Base-by-base conservation (phyloP, 2,888 invertebrate genomes). In the Polydrusus tereticollis region DNA sequence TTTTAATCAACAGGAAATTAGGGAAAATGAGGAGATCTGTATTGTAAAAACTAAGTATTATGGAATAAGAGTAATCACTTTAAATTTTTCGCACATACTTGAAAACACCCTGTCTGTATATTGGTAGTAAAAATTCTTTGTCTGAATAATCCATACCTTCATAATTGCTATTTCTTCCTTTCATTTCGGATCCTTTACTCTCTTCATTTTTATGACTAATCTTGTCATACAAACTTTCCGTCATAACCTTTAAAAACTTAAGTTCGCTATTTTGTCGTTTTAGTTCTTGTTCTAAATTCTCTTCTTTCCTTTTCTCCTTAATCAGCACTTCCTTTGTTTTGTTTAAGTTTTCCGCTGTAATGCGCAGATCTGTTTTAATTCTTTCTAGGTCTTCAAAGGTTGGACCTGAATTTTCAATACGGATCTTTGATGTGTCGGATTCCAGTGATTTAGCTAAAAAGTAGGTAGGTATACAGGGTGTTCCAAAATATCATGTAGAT, bases 221-320 rank as follows among this genome's bases (percentile, higher is more conserved):
- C 16, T 65, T 73, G 38, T 67, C 55, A 59, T 70, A 72, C 4
- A 77, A 21, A 67, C 69, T 74, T 60, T 72, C 43, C 33, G 78
- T 45, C 57, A 75, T 66, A 1, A 50, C 65, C 60, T 77, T 77
- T n/a, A 79, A 26, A 52, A 71, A 36, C 38, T 68, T 73, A 8
- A 78, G 43, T 64, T 78, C 75, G n/a, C 63, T 45, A 50, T 76
- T 77, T 55, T 81, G 80, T 14, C 68, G 72, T 36, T 70, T 77
- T 20, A 82, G 43, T 63, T 81, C 79, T 0, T 60, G 71, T 70
- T 80, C 79, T 20, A 82, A 47, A 10, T 69, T 55, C 14, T 69
- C 59, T 64, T 79, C 79, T 55, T 77, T 78, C 38, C 68, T 26
- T 55, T 74, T 77, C 59, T 80, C 78, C 12, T 72, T 41, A 2